Conservation (phyloP, 2,113 vertebrate genomes). For the Pholis gunnellus region DNA sequence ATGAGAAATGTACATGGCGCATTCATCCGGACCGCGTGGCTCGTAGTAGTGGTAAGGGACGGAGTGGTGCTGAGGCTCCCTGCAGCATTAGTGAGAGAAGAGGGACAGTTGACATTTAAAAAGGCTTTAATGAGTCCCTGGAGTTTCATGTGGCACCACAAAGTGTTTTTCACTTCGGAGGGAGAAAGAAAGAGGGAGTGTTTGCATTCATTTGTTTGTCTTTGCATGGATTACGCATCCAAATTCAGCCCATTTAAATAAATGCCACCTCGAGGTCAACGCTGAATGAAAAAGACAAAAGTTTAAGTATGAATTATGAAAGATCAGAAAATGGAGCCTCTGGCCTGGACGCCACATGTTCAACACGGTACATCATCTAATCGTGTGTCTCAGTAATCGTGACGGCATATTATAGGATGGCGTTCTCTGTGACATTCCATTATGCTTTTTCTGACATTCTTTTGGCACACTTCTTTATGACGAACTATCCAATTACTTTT, state of each 20-base stretch:
- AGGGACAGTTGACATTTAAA: slow-evolving; percentile 52
- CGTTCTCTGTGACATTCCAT: too few species aligned
- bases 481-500: too few species aligned
- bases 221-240: background rate
- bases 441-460: too few species aligned
- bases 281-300: slow-evolving; percentile 2
- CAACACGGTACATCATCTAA: background rate
- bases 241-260: slow-evolving; percentile 38
- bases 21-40: slow-evolving; percentile 92
- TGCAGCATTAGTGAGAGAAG: slow-evolving; percentile 60
- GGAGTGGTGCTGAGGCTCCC: slow-evolving; percentile 90
- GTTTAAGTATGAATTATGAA: slow-evolving; percentile 14
- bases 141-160: slow-evolving; percentile 37
- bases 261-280: slow-evolving; percentile 24
- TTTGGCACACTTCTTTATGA: too few species aligned
- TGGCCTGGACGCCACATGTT: background rate
- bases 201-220: slow-evolving; percentile 42
- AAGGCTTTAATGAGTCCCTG: slow-evolving; percentile 41
- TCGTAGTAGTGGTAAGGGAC: slow-evolving; percentile 99
- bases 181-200: background rate
- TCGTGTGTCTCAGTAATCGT: background rate
- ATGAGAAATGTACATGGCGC: slow-evolving; percentile 97
- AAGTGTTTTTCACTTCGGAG: slow-evolving; percentile 28
- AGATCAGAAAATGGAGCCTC: background rate
- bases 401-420: background rate